Percentiles rank a stretch among this genome's conserved stretches.
phyloP scores from a whole-genome alignment of 2,888 invertebrate species.

The Achlya flavicornis region DNA sequence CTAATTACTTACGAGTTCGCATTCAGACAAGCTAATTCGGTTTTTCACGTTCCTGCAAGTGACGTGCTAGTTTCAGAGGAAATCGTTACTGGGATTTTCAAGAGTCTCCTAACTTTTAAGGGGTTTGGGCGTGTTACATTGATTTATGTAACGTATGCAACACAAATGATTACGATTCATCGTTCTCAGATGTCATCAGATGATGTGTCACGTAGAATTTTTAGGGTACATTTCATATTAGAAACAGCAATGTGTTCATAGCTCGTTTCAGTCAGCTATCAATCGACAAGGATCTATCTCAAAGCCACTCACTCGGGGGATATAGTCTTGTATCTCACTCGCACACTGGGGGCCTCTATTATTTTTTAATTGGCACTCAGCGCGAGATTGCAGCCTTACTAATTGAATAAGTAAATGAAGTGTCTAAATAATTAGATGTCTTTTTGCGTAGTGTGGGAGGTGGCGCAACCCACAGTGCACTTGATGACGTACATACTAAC shows the following conservation, averaged over 20 bases:
- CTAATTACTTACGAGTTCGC: conserved; percentile 82
- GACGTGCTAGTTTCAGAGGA: conserved; percentile 56
- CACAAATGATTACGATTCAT: not conserved
- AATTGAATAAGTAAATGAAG: conserved; percentile 81
- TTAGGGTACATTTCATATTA: not conserved
- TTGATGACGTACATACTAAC: conserved; percentile 23
- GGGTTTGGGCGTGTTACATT: not conserved
- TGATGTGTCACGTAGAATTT: not conserved
- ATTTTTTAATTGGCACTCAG: conserved; percentile 82
- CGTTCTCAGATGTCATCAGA: not conserved
- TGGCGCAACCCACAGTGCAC: conserved; percentile 41
- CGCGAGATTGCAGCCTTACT: conserved; percentile 72
- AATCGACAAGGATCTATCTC: conserved; percentile 62
- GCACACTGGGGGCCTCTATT: conserved; percentile 68
- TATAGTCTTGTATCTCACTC: conserved; percentile 60
- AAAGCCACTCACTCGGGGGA: conserved; percentile 52
- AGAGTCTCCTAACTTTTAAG: conserved; percentile 22
- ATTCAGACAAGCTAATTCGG: conserved; percentile 80
- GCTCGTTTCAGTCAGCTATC: conserved; percentile 33
- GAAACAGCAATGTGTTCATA: not conserved
- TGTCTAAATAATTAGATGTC: conserved; percentile 79
- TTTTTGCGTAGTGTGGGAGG: conserved; percentile 61
- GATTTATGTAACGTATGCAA: not conserved
- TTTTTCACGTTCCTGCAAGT: conserved; percentile 75
- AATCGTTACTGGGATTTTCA: conserved; percentile 34